Evolutionary conservation across 2,888 invertebrate genomes (phyloP).

Genomic region (Heliothis peltigera): DNA sequence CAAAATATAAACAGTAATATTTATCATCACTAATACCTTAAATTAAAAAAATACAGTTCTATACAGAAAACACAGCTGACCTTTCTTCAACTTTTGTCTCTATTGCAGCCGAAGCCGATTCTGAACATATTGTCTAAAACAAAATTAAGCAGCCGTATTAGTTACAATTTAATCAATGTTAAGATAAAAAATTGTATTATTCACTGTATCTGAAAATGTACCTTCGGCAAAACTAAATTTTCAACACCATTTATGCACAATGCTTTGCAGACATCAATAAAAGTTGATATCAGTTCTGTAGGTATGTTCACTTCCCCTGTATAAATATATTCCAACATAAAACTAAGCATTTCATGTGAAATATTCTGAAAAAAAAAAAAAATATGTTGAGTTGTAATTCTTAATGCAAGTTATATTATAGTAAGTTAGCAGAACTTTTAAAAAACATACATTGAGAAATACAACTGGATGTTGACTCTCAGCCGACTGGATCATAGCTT

Average conservation of each 20-base stretch:
- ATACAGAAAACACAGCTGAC: not conserved
- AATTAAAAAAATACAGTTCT: not conserved
- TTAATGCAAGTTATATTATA: no score
- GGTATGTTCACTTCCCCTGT: conserved; percentile 81
- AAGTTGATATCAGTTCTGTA: conserved; percentile 64
- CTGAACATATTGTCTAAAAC: not conserved
- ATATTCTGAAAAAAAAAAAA: conserved; percentile 73
- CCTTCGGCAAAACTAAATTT: conserved; percentile 52
- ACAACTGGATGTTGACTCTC: conserved; percentile 78
- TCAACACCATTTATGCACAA: conserved; percentile 75
- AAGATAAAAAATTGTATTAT: no score
- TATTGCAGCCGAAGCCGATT: not conserved
- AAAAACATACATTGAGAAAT: conserved; percentile 78
- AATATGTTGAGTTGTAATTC: not conserved
- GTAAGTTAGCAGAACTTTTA: no score
- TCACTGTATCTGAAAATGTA: conserved; percentile 13
- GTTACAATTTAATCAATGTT: no score
- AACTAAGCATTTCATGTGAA: conserved; percentile 69
- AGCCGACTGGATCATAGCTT: conserved; percentile 72
- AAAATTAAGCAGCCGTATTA: no score
- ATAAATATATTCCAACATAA: conserved; percentile 82
- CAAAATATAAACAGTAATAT: conserved; percentile 28
- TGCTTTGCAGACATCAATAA: conserved; percentile 75
- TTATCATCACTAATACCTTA: no score
- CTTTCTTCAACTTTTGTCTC: not conserved